Evolutionary conservation across 1,140 invertebrate species (phyloP).

Genomic region (Hyposmocoma kahamanoa): DNA sequence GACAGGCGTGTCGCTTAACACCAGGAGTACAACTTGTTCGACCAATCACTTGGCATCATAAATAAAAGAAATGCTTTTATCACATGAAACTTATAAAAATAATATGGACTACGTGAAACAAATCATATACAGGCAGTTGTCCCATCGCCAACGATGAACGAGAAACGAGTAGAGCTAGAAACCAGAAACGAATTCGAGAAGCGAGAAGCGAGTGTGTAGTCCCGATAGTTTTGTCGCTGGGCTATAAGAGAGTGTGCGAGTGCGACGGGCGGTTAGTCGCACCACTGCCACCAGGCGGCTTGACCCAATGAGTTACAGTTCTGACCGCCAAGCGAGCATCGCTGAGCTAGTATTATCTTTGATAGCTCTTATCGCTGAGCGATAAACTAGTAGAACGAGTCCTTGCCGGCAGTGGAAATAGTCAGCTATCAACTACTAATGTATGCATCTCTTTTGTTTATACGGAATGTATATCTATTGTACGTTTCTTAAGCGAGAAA

Average conservation of each 20-base stretch:
- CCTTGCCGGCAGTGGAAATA: background rate
- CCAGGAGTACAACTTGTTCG: too few relatives aligned
- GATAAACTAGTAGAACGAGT: background rate
- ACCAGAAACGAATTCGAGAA: background rate
- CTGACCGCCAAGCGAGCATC: background rate
- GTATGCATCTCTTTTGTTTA: background rate
- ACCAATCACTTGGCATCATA: too few relatives aligned
- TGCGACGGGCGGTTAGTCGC: background rate
- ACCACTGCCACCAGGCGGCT: too few relatives aligned
- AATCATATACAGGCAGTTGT: background rate
- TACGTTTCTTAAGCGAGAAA: background rate
- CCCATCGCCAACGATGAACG: background rate
- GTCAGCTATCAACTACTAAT: too few relatives aligned
- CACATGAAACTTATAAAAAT: too few relatives aligned
- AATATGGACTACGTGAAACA: too few relatives aligned
- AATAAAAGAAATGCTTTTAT: too few relatives aligned
- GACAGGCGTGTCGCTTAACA: too few relatives aligned
- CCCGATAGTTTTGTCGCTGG: background rate
- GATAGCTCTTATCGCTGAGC: background rate
- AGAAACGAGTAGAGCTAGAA: background rate
- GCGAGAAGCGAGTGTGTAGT: background rate
- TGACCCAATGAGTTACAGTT: background rate
- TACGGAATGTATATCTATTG: background rate
- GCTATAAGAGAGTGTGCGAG: background rate
- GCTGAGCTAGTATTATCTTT: too few relatives aligned